Evolutionary conservation across 2,888 invertebrate species (phyloP), one percentile per base, ranked within the genome.

Genomic region (Agriopis leucophaearia): DNA sequence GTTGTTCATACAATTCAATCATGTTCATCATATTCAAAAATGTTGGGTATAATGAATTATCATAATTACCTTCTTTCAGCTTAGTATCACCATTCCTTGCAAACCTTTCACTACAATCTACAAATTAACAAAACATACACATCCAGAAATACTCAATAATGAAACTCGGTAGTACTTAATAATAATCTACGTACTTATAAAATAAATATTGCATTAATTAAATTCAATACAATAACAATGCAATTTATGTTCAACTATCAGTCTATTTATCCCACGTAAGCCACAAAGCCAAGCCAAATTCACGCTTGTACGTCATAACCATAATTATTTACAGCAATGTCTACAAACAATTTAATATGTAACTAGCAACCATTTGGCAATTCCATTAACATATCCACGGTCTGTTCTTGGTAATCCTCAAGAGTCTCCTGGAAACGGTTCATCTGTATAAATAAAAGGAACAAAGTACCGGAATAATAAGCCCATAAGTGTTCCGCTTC

Each of bases 401-500:
- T n/a, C 48, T 52, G 61, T 61, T 54, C 45, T 44, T 55, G 48
- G 58, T 67, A 64, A 64, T 51, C 68, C 68, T 51, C 68, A 47
- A 59, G 64, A 64, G 59, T 44, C 18, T 50, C 40, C 40, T 35
- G 38, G 47, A 54, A 65, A 58, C 60, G 50, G 47, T 52, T 57
- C 64, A 57, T 66, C 62, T 66, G 71, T 72, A 70, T 71, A 73
- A 70, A 72, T 66, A 72, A 74, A 71, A 51, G 50, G 68, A 59
- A 64, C 45, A 61, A 69, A 69, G 60, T 68, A 69, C 63, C 55
- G 62, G 70, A 65, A 71, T 74, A 74, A 70, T 71, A 74, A 70
- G 70, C 66, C 66, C 65, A 73, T 74, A 69, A 73, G 73, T 74
- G 74, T 66, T 73, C 70, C 67, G 70, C 70, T 71, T 71, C 71